Base-by-base conservation (phyloP, 2,113 vertebrate genomes). In the Ictalurus punctatus region DNA sequence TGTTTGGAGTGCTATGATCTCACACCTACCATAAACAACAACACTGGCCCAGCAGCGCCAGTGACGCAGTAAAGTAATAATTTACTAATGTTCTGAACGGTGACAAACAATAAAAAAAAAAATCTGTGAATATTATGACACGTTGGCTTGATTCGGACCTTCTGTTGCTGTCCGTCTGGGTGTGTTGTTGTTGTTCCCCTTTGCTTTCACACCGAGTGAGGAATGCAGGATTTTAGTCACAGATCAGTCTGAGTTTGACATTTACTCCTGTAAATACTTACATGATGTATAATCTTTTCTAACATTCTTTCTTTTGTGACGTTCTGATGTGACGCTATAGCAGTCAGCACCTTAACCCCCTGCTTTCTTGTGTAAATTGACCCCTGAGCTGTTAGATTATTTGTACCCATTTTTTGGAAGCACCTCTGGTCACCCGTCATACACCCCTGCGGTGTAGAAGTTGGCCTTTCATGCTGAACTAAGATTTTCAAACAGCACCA, bases 1-100 rank as follows among this genome's bases (percentile, higher is more conserved):
- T 90, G 71, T 89, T 84, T 79, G 86, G 85, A 89, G 74, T 91
- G 88, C 83, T 84, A 83, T 89, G 79, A 44, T 82, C 44, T 56
- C 88, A 85, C 88, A 92, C 91, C 30, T 76, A 74, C 79, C 61
- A 71, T 56, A 13, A 86, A 86, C 13, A 56, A 82, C 85, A 91
- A 37, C 63, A 87, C 79, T 30, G 65, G 48, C 30, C 82, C 78
- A 79, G 27, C 40, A 63, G 17, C 23, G 1, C 2, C 58, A 58
- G 73, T 44, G 54, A 79, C 85, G 0, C 84, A 48, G 58, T 76
- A 59, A 56, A 59, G 40, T 23, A 5, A 12, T 34, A 9, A 84
- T 5, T 58, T 83, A 27, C 30, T n/a, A 34, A 82, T 2, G 1
- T 25, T 21, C 4, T 56, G 21, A 54, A 71, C 19, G 27, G n/a